These are phyloP conservation scores for Cerastis leucographa DNA, from an alignment of 2,888 invertebrate genomes.

Conservation along the genomic window DNA sequence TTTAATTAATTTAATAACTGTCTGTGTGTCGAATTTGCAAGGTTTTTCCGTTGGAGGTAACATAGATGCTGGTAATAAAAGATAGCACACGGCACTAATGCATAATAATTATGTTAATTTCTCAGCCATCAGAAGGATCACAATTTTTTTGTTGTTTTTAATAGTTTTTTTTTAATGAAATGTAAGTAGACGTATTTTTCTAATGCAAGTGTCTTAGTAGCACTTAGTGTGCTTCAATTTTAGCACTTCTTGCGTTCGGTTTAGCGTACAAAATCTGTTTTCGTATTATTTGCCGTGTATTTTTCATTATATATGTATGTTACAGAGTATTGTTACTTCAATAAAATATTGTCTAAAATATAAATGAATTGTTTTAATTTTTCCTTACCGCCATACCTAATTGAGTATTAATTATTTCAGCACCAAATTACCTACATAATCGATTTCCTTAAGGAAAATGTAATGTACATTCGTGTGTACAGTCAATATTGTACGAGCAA, in stretches of 20 bases:
- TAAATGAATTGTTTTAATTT: constrained; percentile 52
- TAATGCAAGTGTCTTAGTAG: constrained; percentile 68
- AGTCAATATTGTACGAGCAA: background rate
- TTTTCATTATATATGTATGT: constrained; percentile 85
- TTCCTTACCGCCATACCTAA: background rate
- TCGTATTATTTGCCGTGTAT: constrained; percentile 75
- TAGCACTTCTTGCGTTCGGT: constrained; percentile 66
- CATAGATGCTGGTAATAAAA: constrained; percentile 25
- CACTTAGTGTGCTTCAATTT: constrained; percentile 63
- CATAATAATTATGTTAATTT: constrained; percentile 65
- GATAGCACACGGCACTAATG: constrained; percentile 57
- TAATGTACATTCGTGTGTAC: background rate
- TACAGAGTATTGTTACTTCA: constrained; percentile 88
- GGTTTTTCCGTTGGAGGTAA: constrained; percentile 45
- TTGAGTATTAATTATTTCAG: background rate
- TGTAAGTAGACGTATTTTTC: constrained; percentile 57
- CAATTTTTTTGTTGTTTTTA: constrained; percentile 60
- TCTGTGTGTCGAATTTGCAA: constrained; percentile 33
- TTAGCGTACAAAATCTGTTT: constrained; percentile 72
- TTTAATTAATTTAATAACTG: too few relatives aligned
- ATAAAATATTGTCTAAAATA: constrained; percentile 81
- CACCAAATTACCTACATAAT: background rate
- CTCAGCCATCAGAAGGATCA: constrained; percentile 64
- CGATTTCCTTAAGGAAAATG: background rate
- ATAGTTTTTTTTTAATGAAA: constrained; percentile 37